Conservation (phyloP, 2,113 vertebrate species). For the Melozone crissalis region DNA sequence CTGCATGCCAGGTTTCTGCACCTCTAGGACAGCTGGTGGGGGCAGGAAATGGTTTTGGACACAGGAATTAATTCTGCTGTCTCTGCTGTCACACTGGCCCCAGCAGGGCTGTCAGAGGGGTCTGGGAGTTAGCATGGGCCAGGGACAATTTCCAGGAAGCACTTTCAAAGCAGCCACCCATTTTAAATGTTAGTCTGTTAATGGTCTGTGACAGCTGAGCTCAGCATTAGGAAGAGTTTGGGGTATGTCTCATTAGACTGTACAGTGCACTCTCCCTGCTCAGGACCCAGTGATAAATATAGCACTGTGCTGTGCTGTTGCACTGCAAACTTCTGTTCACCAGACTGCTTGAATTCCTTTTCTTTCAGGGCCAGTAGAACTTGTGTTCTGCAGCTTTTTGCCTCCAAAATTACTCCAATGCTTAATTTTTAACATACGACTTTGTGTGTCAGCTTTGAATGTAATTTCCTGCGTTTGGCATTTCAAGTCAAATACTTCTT, state of each 20-base stretch:
- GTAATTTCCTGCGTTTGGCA: slow-evolving; percentile 22
- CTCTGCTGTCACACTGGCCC: background rate
- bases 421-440: background rate
- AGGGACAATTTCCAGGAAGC: background rate
- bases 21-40: background rate
- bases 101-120: background rate
- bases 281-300: background rate
- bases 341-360: background rate
- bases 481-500: slow-evolving; percentile 8
- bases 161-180: background rate
- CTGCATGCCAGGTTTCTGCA: background rate
- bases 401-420: background rate
- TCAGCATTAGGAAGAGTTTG: background rate
- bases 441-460: slow-evolving; percentile 19
- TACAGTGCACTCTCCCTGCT: background rate
- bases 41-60: background rate
- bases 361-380: background rate
- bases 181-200: background rate
- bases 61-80: background rate
- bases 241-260: background rate
- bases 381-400: background rate
- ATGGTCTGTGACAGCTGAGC: background rate
- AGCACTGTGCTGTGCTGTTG: background rate
- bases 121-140: background rate
- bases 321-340: background rate